These are phyloP conservation scores for Philantomba maxwellii DNA, from an alignment of 2,113 vertebrate genomes.

Conservation along the genomic window DNA sequence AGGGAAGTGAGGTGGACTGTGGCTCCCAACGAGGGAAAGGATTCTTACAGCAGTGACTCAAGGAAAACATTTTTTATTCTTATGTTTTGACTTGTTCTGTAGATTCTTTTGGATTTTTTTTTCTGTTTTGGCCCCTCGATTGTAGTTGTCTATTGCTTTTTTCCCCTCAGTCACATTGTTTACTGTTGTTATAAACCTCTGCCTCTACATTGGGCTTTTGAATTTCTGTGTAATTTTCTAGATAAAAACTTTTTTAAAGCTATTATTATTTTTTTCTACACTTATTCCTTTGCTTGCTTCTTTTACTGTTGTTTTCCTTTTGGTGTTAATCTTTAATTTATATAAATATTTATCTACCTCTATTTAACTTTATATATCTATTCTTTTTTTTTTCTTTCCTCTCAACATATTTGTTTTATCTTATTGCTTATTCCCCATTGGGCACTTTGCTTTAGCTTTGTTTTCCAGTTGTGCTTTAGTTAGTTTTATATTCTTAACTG, in stretches of 20 bases:
- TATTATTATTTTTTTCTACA: neutral
- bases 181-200: neutral
- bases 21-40: neutral
- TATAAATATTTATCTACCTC: neutral
- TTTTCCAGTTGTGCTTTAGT: neutral
- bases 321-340: neutral
- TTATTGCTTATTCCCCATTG: neutral
- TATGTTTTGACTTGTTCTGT: neutral
- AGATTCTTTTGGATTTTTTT: neutral
- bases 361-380: neutral
- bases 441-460: neutral
- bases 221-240: neutral
- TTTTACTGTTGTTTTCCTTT: neutral
- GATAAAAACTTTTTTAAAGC: no score
- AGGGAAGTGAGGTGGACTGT: neutral
- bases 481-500: neutral
- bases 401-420: neutral
- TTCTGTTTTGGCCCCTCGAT: neutral
- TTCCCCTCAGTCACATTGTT: neutral
- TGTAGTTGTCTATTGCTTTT: neutral
- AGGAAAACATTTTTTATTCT: neutral
- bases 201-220: neutral
- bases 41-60: neutral
- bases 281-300: neutral
- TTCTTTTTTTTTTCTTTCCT: neutral